Conservation (phyloP, 1,140 invertebrate species). For the Pygmarrhopalites habei region DNA sequence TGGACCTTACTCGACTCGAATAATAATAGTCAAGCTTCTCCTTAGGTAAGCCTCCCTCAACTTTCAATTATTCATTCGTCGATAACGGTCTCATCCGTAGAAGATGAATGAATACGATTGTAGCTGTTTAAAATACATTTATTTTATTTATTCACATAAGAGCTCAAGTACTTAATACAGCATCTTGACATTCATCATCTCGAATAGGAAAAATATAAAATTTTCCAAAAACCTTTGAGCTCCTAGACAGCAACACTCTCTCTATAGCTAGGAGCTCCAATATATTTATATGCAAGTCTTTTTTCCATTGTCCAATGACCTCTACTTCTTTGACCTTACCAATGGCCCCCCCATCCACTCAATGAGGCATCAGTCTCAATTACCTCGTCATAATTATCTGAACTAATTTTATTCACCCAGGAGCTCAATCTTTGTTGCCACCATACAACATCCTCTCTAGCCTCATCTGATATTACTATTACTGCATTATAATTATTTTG, state of each 20-base stretch:
- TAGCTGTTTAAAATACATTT: too few species aligned
- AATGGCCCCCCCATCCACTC: constrained; percentile 17
- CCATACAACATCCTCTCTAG: neutral
- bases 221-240: constrained; percentile 8
- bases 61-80: too few species aligned
- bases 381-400: neutral
- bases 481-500: neutral
- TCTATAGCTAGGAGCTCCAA: constrained; percentile 19
- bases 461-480: neutral
- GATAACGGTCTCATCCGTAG: too few species aligned
- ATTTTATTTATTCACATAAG: too few species aligned
- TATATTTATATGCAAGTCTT: constrained; percentile 14
- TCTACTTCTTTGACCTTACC: too few species aligned
- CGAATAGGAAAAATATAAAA: constrained; percentile 13
- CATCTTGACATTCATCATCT: too few species aligned
- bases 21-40: too few species aligned
- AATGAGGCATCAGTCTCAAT: neutral
- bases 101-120: too few species aligned
- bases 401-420: neutral
- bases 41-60: too few species aligned
- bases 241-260: neutral
- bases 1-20: too few species aligned
- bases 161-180: too few species aligned
- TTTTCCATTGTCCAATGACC: constrained; percentile 13
- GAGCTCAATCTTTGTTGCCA: neutral